These are phyloP conservation scores for Dunckerocampus dactyliophorus DNA, from an alignment of 2,113 vertebrate genomes.

Conservation along the genomic window DNA sequence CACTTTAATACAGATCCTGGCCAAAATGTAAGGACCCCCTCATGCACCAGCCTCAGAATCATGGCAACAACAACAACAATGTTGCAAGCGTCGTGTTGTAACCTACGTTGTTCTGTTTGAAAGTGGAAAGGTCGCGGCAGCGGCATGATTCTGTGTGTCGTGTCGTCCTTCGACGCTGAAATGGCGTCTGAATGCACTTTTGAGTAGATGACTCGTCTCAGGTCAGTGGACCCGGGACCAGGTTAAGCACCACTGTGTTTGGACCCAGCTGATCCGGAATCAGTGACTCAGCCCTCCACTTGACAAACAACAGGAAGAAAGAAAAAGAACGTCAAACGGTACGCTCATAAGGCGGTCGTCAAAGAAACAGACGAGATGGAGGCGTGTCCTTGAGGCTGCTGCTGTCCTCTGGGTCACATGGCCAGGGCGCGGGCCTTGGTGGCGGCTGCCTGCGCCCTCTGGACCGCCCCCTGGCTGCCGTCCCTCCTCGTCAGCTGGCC, in stretches of 20 bases:
- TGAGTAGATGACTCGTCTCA: constrained; percentile 17
- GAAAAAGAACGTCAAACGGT: background rate
- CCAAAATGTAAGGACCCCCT: too few species aligned
- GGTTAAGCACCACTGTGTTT: constrained; percentile 45
- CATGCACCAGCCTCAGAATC: too few species aligned
- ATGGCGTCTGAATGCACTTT: background rate
- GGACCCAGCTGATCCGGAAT: constrained; percentile 43
- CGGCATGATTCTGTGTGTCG: background rate
- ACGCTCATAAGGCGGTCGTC: background rate
- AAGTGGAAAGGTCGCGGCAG: background rate
- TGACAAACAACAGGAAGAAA: background rate
- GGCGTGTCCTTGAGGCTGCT: constrained; percentile 2
- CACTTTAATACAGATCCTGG: too few species aligned
- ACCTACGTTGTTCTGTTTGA: background rate
- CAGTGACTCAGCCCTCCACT: constrained; percentile 20
- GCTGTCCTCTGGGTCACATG: constrained; percentile 68
- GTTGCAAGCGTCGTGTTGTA: too few species aligned
- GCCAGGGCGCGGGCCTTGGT: constrained; percentile 83
- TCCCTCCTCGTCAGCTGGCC: constrained; percentile 86
- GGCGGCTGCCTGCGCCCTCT: constrained; percentile 85
- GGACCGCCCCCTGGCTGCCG: constrained; percentile 80
- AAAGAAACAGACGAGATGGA: background rate
- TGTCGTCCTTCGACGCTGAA: constrained; percentile 4
- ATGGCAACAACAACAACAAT: too few species aligned
- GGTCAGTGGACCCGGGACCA: constrained; percentile 22